These are phyloP conservation scores for Musca domestica DNA, from an alignment of 1,140 invertebrate genomes.

Conservation along the genomic window DNA sequence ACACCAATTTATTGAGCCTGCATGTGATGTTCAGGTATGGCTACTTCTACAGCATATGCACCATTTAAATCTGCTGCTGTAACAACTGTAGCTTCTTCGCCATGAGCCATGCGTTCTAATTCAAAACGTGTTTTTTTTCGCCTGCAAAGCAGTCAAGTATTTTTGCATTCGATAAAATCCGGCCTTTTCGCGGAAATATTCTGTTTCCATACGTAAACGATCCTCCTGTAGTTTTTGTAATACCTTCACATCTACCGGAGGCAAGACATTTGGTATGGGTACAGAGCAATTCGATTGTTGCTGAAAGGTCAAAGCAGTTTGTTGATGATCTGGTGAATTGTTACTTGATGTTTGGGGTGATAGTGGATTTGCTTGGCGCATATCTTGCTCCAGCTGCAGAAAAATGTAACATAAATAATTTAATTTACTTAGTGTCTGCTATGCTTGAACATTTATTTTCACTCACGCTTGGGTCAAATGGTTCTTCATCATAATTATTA, in stretches of 20 bases:
- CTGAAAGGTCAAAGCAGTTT: not conserved
- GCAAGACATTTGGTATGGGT: not conserved
- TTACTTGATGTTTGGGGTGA: constrained; percentile 27
- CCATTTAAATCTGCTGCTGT: constrained; percentile 15
- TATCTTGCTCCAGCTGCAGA: constrained; percentile 17
- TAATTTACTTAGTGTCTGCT: not conserved
- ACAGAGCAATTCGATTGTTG: constrained; percentile 8
- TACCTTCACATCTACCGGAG: not conserved
- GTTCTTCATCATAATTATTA: constrained; percentile 24
- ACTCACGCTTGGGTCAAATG: constrained; percentile 26
- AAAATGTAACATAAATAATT: too few species aligned
- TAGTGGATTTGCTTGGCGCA: constrained; percentile 16
- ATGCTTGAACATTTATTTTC: not conserved
- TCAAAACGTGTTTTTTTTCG: constrained; percentile 35
- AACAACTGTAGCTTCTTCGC: not conserved
- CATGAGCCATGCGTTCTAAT: constrained; percentile 24
- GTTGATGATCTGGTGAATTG: constrained; percentile 2
- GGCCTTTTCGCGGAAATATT: constrained; percentile 40
- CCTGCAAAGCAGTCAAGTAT: constrained; percentile 38
- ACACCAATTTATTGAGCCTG: constrained; percentile 19
- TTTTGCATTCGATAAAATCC: constrained; percentile 43
- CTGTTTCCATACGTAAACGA: constrained; percentile 36
- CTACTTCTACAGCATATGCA: constrained; percentile 12
- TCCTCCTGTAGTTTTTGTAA: constrained; percentile 36
- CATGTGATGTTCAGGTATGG: constrained; percentile 22